phyloP scores from a whole-genome alignment of 2,797 vertebrate genomes.

The Ctenosaura bakeri region DNA sequence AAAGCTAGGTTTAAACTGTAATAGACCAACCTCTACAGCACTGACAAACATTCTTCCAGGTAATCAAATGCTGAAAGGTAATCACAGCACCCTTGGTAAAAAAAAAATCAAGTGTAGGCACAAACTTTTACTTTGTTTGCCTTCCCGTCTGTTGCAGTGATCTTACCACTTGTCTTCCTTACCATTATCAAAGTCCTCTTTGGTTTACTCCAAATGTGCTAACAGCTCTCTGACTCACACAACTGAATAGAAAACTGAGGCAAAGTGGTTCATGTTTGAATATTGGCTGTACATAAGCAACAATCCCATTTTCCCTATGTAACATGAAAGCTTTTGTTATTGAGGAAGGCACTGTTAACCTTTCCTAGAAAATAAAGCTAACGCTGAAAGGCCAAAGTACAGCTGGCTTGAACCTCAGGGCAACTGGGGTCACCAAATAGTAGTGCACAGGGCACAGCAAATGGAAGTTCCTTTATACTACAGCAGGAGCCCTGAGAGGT shows the following conservation, averaged over 20 bases:
- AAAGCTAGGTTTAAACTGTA: background rate
- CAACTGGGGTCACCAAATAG: background rate
- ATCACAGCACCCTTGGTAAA: background rate
- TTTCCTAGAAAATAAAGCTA: background rate
- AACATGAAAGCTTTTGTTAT: background rate
- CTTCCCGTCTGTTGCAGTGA: background rate
- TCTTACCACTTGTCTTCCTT: background rate
- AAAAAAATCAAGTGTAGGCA: background rate
- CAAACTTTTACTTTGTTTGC: background rate
- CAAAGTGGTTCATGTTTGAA: background rate
- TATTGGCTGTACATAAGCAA: background rate
- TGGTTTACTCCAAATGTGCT: background rate
- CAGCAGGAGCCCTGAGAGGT: background rate
- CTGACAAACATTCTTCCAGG: background rate
- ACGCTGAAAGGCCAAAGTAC: background rate
- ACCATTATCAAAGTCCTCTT: background rate
- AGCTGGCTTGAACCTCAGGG: background rate
- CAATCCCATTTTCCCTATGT: background rate
- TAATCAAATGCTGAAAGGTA: background rate
- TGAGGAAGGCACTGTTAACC: background rate
- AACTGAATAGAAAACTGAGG: background rate
- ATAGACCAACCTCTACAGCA: background rate
- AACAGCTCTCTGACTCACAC: background rate
- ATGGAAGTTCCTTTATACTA: background rate
- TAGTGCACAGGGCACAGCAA: background rate